phyloP scores from a whole-genome alignment of 2,888 invertebrate species.

The Drosophila leonis region DNA sequence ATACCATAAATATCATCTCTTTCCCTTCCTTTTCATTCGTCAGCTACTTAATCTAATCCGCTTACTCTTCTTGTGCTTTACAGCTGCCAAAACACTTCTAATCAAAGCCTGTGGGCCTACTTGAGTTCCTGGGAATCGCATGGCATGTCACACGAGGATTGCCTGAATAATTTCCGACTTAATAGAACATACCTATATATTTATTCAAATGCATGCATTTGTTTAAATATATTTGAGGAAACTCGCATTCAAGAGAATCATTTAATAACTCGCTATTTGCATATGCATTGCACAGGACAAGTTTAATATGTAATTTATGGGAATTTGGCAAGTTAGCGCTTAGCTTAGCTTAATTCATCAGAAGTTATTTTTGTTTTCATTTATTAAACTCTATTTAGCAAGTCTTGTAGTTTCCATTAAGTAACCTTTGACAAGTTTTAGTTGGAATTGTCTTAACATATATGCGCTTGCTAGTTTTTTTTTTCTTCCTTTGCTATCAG shows the following conservation, averaged over 20 bases:
- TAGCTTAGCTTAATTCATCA: background rate
- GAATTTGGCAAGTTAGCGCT: no score
- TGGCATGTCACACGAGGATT: background rate
- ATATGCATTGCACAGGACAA: background rate
- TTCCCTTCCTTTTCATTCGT: background rate
- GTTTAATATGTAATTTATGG: background rate
- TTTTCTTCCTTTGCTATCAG: slow-evolving; percentile 1
- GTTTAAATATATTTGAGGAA: background rate
- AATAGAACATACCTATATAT: background rate
- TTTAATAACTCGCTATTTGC: no score
- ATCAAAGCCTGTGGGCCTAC: background rate
- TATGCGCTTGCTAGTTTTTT: background rate
- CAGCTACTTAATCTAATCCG: background rate
- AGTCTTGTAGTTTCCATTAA: no score
- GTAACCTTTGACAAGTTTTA: background rate
- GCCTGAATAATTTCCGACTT: background rate
- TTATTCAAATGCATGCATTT: background rate
- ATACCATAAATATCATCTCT: no score
- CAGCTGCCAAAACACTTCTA: background rate
- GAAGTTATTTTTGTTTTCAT: background rate
- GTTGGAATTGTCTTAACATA: background rate
- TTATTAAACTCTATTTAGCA: no score
- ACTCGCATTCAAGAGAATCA: background rate
- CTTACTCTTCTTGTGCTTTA: background rate
- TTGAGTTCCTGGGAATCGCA: background rate